phyloP scores from a whole-genome alignment of 2,888 invertebrate genomes.

The Dendrolimus pini region DNA sequence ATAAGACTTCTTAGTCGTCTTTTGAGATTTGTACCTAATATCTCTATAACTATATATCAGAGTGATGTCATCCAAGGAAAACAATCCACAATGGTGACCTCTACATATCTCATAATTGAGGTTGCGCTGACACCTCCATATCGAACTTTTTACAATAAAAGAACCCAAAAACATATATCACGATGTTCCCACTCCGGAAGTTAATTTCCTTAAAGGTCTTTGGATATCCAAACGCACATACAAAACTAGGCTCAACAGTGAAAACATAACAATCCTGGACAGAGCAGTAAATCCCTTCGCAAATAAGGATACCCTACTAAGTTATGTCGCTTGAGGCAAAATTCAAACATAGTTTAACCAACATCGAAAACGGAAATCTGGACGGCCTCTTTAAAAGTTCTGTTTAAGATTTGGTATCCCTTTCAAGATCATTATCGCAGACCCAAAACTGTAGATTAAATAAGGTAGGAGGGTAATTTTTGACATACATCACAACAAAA shows the following conservation, averaged over 20 bases:
- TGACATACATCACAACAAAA: too few species aligned
- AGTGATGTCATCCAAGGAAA: too few species aligned
- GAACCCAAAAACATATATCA: not conserved
- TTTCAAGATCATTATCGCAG: too few species aligned
- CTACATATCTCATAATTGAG: too few species aligned
- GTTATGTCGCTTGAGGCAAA: not conserved
- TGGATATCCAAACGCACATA: not conserved
- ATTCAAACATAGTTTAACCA: not conserved
- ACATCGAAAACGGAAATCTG: not conserved
- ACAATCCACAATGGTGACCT: too few species aligned
- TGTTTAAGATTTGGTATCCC: too few species aligned
- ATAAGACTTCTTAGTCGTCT: too few species aligned
- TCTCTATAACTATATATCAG: too few species aligned
- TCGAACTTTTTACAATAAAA: not conserved
- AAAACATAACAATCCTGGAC: not conserved
- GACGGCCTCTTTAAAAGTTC: not conserved
- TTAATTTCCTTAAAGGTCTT: not conserved
- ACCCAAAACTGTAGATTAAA: too few species aligned
- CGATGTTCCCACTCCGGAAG: not conserved
- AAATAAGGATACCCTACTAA: not conserved
- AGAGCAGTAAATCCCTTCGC: not conserved
- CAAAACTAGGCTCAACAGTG: not conserved
- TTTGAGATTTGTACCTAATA: too few species aligned
- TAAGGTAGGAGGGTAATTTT: too few species aligned
- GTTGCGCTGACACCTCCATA: not conserved